Percentiles rank a stretch among this genome's conserved stretches.
Evolutionary conservation across 2,113 vertebrate species (phyloP).

Genomic region (Hippopotamus amphibius): DNA sequence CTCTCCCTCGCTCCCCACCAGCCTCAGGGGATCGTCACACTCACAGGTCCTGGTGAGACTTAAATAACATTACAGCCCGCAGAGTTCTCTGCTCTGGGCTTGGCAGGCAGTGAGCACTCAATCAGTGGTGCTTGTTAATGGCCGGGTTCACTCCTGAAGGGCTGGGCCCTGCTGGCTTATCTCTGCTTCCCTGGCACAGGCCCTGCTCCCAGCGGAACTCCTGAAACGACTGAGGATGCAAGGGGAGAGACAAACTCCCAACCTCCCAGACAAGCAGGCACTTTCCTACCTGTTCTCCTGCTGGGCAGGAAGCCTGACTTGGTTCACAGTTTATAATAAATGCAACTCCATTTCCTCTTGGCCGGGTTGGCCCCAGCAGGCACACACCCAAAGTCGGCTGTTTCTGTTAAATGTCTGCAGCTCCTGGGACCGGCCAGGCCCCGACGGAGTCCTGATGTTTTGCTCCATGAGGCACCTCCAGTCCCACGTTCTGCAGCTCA

Average conservation of each 20-base stretch:
- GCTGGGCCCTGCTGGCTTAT: not conserved
- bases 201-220: not conserved
- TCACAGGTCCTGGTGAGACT: not conserved
- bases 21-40: not conserved
- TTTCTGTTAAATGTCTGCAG: not conserved
- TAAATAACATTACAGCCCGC: rapidly evolving
- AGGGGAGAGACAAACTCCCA: not conserved
- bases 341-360: not conserved
- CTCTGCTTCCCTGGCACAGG: not conserved
- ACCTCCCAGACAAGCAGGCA: rapidly evolving
- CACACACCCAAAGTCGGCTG: rapidly evolving
- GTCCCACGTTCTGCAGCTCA: not conserved
- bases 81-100: not conserved
- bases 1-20: not conserved
- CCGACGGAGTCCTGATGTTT: not conserved
- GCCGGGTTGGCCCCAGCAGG: rapidly evolving
- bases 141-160: not conserved
- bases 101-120: not conserved
- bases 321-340: not conserved
- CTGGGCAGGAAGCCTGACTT: not conserved
- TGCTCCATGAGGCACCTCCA: not conserved
- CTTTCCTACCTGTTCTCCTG: not conserved
- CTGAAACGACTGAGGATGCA: rapidly evolving
- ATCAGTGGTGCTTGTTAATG: not conserved
- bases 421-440: not conserved